Base-by-base conservation (phyloP, 2,888 invertebrate species). In the Scaeva pyrastri region DNA sequence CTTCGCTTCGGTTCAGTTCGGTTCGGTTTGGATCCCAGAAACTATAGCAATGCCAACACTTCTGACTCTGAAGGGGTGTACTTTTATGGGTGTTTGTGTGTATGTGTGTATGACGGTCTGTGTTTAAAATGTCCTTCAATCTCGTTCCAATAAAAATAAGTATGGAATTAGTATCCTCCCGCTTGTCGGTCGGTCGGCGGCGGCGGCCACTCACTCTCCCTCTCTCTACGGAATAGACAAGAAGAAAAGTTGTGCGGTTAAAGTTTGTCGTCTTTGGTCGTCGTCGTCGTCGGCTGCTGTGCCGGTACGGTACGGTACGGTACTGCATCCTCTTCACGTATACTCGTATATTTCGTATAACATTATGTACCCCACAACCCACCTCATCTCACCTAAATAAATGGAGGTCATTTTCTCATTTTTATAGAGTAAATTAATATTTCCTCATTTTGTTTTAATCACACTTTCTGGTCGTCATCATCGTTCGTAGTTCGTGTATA, bases 381-480 rank as follows among this genome's bases (percentile, higher is more conserved):
- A 21, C 7, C 1, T 2, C 1, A 2, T 19, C 14, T 14, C 1
- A 14, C 14, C 1, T 10, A 2, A 1, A 5, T 1, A 52, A 58
- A 19, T 6, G n/a, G 6, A 55, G 23, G 58, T 50, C 56, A 14
- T 55, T 70, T 70, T 23, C 56, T 50, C 72, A 81, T 71, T 73
- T 70, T 82, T 73, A 78, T 52, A 11, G 64, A 86, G 82, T 78
- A 77, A 81, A 86, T 86, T 86, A 86, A 86, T 86, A 82, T 86
- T 86, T 82, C 71, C 82, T 74, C 82, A 70, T 86, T 82, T 86
- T 55, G 77, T 55, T 74, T 86, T 86, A 82, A 82, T 82, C 86
- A 72, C 76, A 85, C 76, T 85, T 76, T 82, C 85, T 80, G 48
- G 52, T 45, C 41, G 23, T 68, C 43, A 36, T 52, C 45, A 36